phyloP scores from a whole-genome alignment of 2,888 invertebrate species.

The Aplocera efformata region DNA sequence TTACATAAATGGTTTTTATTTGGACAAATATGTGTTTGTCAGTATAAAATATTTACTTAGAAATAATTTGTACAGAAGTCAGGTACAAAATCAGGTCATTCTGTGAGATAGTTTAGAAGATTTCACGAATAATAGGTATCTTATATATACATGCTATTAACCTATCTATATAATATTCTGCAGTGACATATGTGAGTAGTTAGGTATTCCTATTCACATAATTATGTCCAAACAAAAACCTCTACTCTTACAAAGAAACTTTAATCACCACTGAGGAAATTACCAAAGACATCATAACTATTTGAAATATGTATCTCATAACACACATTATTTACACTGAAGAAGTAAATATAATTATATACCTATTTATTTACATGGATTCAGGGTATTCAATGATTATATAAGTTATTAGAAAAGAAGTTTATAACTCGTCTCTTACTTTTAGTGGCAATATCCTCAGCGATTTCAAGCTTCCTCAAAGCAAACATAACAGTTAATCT shows the following conservation, averaged over 20 bases:
- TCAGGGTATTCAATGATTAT: slow-evolving; percentile 17
- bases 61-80: slow-evolving; percentile 10
- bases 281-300: slow-evolving; percentile 17
- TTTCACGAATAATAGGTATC: neutral
- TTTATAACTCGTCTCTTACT: slow-evolving; percentile 19
- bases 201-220: neutral
- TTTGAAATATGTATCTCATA: slow-evolving; percentile 15
- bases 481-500: slow-evolving; percentile 69
- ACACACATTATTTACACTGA: slow-evolving; percentile 25
- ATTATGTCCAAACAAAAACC: slow-evolving; percentile 23
- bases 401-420: slow-evolving; percentile 19
- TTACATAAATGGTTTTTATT: slow-evolving; percentile 12
- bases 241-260: slow-evolving; percentile 20
- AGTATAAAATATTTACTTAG: neutral
- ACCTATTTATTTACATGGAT: slow-evolving; percentile 28
- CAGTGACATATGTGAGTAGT: neutral
- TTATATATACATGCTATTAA: neutral
- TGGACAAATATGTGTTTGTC: slow-evolving; percentile 15
- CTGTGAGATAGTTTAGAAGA: neutral
- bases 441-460: slow-evolving; percentile 36
- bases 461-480: slow-evolving; percentile 39
- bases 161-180: neutral
- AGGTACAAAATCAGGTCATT: slow-evolving; percentile 11
- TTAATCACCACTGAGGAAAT: slow-evolving; percentile 30
- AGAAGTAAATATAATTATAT: slow-evolving; percentile 15